These are phyloP conservation scores for Pterocles gutturalis DNA, from an alignment of 2,113 vertebrate species.

Conservation along the genomic window DNA sequence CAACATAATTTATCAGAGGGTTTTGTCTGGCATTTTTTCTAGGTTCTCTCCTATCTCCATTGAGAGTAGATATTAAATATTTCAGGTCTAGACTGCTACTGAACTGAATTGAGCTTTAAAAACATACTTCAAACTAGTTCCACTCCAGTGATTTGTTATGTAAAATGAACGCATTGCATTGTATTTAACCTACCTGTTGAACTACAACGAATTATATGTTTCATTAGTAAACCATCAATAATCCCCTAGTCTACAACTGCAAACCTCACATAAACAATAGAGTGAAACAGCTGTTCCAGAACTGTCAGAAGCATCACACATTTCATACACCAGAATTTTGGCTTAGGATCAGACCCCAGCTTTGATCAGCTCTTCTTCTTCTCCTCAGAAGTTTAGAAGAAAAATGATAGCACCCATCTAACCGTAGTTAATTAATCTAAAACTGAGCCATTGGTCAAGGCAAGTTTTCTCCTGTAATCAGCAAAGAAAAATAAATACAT, in stretches of 20 bases:
- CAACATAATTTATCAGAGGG: neutral
- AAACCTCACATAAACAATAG: neutral
- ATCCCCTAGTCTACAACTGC: neutral
- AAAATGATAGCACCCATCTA: neutral
- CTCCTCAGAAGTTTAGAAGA: neutral
- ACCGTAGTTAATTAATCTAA: neutral
- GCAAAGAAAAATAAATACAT: neutral
- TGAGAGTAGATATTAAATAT: neutral
- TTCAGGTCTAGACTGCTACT: neutral
- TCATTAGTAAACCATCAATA: neutral
- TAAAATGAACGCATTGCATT: neutral
- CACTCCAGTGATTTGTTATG: neutral
- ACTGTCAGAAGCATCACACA: neutral
- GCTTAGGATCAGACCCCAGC: neutral
- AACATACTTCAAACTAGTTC: neutral
- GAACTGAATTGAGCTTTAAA: neutral
- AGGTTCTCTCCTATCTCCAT: neutral
- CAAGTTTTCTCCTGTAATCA: neutral
- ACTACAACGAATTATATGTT: neutral
- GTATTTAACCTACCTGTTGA: neutral
- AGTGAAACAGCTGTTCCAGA: neutral
- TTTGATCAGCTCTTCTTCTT: neutral
- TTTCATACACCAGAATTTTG: neutral
- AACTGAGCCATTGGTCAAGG: neutral
- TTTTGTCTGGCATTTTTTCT: neutral